phyloP scores from a whole-genome alignment of 2,888 invertebrate species.

The Ariolimax columbianus region DNA sequence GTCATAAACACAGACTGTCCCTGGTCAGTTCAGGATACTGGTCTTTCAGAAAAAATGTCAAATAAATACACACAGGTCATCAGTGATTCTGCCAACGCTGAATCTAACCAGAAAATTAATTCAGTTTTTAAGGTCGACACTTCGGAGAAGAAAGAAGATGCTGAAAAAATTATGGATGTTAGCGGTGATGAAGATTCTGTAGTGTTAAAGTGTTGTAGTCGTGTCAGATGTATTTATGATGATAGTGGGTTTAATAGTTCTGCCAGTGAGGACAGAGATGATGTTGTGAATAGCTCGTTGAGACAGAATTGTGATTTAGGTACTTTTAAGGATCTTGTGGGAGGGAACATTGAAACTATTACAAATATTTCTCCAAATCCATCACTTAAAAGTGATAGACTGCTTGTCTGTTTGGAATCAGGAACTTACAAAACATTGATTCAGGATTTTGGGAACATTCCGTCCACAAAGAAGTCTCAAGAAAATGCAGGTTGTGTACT shows the following conservation, averaged over 20 bases:
- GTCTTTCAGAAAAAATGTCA: neutral
- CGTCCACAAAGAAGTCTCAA: neutral
- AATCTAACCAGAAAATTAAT: neutral
- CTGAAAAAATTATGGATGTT: neutral
- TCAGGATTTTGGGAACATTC: neutral
- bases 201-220: neutral
- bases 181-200: neutral
- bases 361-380: neutral
- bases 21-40: neutral
- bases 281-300: neutral
- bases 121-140: neutral
- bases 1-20: no score
- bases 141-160: neutral
- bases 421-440: neutral
- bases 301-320: neutral
- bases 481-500: neutral
- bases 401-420: neutral
- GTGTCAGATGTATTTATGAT: constrained; percentile 1
- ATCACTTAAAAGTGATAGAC: neutral
- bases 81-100: neutral
- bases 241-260: constrained; percentile 38
- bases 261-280: constrained; percentile 28
- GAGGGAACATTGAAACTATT: neutral
- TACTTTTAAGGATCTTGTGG: neutral
- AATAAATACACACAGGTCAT: neutral